Evolutionary conservation across 1,140 invertebrate genomes (phyloP), one percentile per base, ranked within the genome.

Genomic region (Neodiprion fabricii): DNA sequence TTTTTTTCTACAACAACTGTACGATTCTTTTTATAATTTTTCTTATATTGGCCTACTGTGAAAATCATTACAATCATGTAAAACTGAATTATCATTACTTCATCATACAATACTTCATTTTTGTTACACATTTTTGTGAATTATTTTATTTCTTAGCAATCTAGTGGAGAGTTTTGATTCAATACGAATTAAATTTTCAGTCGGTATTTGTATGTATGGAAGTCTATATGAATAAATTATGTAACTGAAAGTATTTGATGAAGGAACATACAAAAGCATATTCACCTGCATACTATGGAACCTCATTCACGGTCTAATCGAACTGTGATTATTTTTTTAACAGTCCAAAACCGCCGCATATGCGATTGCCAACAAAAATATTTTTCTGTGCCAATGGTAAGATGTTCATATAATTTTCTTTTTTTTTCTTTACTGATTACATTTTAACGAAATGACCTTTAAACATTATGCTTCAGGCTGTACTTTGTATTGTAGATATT

Each of bases 131-230:
- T 61, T 61, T 61, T 61, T 17, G n/a, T 61, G 53, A 61, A 61
- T 61, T 14, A 61, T 12, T 61, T 61, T 61, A 17, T 17, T 61
- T 61, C 53, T 61, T 61, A 61, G 53, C n/a, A 61, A 61, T 61
- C 53, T 61, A 61, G 53, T 61, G 53, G 53, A 61, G 53, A 61
- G 53, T 61, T 61, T 61, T 61, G 53, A 61, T 61, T 61, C n/a
- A 12, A 61, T 17, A 61, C 7, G 53, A 61, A 61, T 61, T 61
- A 61, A 61, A 17, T 61, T 14, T 61, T 61, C 53, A 61, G 53
- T 61, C 53, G 5, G 53, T 61, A 61, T 61, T 9, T 61, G 53
- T 61, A 61, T 61, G 53, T 61, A 61, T 61, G 53, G 53, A 61
- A 61, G n/a, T 40, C 28, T 40, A 40, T 61, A 61, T 61, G 53